Percentiles rank a stretch among this genome's conserved stretches.
Evolutionary conservation across 1,140 invertebrate genomes (phyloP).

Genomic region (Drosophila nikananu): DNA sequence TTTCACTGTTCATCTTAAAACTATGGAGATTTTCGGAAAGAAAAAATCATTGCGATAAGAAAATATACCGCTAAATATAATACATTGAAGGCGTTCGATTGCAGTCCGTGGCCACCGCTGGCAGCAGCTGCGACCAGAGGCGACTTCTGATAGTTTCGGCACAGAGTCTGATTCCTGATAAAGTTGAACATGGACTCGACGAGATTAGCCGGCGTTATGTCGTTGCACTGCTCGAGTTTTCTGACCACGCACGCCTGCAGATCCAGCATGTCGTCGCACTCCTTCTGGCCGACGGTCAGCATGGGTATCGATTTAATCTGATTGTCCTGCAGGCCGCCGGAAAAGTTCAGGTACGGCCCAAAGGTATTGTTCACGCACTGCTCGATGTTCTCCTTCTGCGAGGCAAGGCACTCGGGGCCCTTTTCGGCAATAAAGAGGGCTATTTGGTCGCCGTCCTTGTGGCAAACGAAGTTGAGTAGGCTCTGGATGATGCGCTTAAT

Average conservation of each 20-base stretch:
- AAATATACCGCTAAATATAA: constrained; percentile 5
- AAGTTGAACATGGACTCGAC: constrained; percentile 92
- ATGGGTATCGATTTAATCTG: constrained; percentile 71
- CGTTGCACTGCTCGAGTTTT: constrained; percentile 88
- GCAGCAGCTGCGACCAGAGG: constrained; percentile 28
- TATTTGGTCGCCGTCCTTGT: constrained; percentile 93
- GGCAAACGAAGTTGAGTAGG: constrained; percentile 90
- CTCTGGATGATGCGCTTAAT: constrained; percentile 89
- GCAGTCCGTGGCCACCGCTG: constrained; percentile 2
- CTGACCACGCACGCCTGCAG: constrained; percentile 89
- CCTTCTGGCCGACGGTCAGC: constrained; percentile 69
- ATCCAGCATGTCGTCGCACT: constrained; percentile 86
- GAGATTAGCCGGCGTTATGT: constrained; percentile 92
- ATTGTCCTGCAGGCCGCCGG: constrained; percentile 81
- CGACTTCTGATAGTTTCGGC: constrained; percentile 65
- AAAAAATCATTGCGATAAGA: constrained; percentile 7
- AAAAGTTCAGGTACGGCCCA: constrained; percentile 78
- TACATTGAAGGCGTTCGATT: not conserved
- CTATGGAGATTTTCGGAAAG: constrained; percentile 20
- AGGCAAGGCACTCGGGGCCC: constrained; percentile 90
- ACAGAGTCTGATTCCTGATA: constrained; percentile 79
- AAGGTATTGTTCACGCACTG: constrained; percentile 89
- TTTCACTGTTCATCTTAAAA: constrained; percentile 28
- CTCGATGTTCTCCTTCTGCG: constrained; percentile 88
- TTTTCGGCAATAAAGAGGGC: constrained; percentile 92